A percentile compares a stretch with the other conserved stretches of the same genome.
These are phyloP conservation scores for Machaerirhynchus nigripectus DNA, from an alignment of 2,113 vertebrate genomes.

Conservation along the genomic window DNA sequence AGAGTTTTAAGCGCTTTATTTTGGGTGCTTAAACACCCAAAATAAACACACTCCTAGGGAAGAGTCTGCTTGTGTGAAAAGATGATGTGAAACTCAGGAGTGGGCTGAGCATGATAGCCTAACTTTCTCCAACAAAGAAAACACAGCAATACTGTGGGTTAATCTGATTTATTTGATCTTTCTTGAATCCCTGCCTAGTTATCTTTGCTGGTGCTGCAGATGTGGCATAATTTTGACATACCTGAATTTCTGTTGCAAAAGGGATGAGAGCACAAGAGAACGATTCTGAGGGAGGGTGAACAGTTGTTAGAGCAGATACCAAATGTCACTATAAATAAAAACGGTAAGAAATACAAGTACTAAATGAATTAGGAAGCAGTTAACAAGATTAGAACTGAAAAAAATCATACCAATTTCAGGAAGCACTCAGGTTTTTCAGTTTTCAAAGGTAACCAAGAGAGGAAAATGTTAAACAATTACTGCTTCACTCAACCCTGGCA, in stretches of 20 bases:
- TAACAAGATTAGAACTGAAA: neutral
- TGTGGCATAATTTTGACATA: neutral
- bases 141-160: neutral
- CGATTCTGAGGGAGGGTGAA: neutral
- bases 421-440: neutral
- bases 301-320: neutral
- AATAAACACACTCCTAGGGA: neutral
- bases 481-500: neutral
- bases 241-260: neutral
- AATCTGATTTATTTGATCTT: neutral
- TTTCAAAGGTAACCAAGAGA: neutral
- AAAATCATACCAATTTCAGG: neutral
- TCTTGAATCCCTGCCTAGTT: neutral
- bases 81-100: neutral
- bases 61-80: neutral
- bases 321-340: neutral
- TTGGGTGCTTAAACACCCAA: neutral
- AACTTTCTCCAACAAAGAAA: neutral
- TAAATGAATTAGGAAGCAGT: neutral
- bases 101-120: neutral
- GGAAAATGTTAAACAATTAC: neutral
- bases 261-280: neutral
- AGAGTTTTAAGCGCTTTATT: neutral
- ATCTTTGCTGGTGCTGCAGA: neutral
- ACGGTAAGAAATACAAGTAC: neutral